Evolutionary conservation across 2,797 vertebrate species (phyloP).

Genomic region (Phrynocephalus guinanensis): DNA sequence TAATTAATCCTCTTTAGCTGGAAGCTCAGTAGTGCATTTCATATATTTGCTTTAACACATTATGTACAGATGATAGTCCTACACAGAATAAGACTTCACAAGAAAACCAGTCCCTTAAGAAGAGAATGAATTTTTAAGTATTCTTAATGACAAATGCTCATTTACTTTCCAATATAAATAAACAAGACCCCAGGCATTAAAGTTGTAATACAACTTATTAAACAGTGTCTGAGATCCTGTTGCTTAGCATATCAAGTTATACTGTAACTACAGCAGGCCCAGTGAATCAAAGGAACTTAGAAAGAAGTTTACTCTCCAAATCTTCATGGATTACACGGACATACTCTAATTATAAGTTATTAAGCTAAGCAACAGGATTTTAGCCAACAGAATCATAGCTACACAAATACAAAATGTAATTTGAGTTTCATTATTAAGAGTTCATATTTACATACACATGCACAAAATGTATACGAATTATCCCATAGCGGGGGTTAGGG

Average conservation of each 20-base stretch:
- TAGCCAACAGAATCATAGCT: too few species aligned
- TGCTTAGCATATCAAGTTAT: too few species aligned
- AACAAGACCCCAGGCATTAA: neutral
- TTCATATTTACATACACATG: neutral
- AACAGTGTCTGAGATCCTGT: neutral
- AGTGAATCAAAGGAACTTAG: too few species aligned
- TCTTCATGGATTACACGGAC: too few species aligned
- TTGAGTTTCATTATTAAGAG: too few species aligned
- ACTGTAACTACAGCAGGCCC: too few species aligned
- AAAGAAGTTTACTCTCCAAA: too few species aligned
- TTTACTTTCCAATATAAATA: neutral
- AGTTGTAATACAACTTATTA: neutral
- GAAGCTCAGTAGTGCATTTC: neutral
- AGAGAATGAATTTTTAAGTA: neutral
- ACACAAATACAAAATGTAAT: too few species aligned
- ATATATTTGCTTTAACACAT: neutral
- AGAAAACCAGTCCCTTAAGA: neutral
- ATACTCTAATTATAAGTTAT: too few species aligned
- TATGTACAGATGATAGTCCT: neutral
- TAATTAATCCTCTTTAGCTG: constrained; percentile 3
- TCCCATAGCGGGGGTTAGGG: too few species aligned
- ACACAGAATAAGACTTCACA: neutral
- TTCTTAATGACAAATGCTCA: neutral
- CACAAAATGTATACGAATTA: too few species aligned
- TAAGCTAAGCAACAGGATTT: too few species aligned